Evolutionary conservation across 1,140 invertebrate genomes (phyloP).

Genomic region (Drosophila bipectinata): DNA sequence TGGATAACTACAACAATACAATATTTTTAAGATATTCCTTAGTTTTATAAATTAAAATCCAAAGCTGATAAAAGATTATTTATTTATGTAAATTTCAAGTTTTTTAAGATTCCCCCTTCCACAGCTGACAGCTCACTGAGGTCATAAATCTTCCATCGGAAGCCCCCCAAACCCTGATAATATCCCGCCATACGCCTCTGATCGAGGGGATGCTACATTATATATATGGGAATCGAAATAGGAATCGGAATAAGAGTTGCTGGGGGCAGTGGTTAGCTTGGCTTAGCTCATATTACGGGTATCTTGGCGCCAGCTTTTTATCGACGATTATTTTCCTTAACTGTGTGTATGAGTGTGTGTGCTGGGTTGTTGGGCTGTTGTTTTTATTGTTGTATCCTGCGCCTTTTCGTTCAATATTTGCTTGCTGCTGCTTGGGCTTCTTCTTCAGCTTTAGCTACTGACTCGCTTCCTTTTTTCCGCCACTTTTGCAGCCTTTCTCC

Average conservation of each 20-base stretch:
- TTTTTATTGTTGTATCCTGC: conserved; percentile 51
- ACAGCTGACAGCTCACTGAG: neutral
- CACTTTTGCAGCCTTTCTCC: conserved; percentile 81
- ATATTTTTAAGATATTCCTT: no score
- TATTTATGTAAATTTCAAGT: neutral
- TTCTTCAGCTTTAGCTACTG: conserved; percentile 50
- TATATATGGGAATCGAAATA: conserved; percentile 19
- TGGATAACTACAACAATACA: no score
- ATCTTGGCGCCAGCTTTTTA: conserved; percentile 82
- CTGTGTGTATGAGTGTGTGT: conserved; percentile 33
- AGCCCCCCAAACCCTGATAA: neutral
- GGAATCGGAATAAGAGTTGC: conserved; percentile 30
- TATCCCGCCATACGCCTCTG: neutral
- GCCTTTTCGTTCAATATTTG: conserved; percentile 80
- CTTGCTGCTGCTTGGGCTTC: conserved; percentile 54
- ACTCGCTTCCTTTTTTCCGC: conserved; percentile 60
- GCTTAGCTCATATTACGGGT: conserved; percentile 82
- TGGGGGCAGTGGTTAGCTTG: conserved; percentile 77
- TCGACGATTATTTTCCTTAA: conserved; percentile 79
- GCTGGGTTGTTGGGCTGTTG: conserved; percentile 27
- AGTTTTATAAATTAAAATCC: neutral
- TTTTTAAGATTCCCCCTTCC: neutral
- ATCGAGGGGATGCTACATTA: neutral
- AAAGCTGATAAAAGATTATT: neutral
- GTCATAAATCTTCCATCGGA: neutral